phyloP scores from a whole-genome alignment of 2,888 invertebrate genomes.

The Drosophila kokeensis region DNA sequence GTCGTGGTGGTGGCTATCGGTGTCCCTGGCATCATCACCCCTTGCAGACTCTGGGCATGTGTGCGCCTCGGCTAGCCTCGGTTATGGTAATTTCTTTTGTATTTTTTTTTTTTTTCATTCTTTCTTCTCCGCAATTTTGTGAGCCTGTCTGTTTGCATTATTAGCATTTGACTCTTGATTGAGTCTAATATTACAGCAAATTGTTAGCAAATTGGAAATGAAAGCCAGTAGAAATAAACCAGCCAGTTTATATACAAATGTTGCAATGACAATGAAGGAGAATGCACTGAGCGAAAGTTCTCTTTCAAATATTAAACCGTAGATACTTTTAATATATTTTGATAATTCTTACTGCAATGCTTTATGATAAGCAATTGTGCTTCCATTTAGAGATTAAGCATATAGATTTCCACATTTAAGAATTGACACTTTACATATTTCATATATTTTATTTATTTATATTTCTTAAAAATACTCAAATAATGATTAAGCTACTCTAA shows the following conservation, averaged over 20 bases:
- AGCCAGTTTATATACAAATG: not conserved
- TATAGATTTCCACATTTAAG: not conserved
- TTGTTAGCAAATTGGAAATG: conserved; percentile 66
- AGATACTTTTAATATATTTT: not conserved
- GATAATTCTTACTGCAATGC: not conserved
- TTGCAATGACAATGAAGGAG: not conserved
- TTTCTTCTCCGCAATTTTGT: not conserved
- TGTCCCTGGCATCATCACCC: conserved; percentile 21
- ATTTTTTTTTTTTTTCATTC: conserved; percentile 4
- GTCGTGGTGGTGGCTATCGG: conserved; percentile 30
- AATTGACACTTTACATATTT: not conserved
- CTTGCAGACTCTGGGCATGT: conserved; percentile 40
- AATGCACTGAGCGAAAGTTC: not conserved
- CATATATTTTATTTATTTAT: not conserved
- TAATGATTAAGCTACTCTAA: not conserved
- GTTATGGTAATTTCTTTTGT: conserved; percentile 69
- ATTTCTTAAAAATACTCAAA: not conserved
- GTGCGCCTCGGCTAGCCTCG: conserved; percentile 35
- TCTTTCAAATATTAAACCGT: not conserved
- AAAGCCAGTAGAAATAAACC: conserved; percentile 22
- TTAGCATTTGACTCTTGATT: conserved; percentile 72
- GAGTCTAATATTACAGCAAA: conserved; percentile 68
- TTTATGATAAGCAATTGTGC: too few relatives aligned
- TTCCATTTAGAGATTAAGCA: not conserved
- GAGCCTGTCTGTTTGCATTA: conserved; percentile 58